Evolutionary conservation across 2,888 invertebrate genomes (phyloP), one percentile per base, ranked within the genome.

Genomic region (Schizaphis graminum): DNA sequence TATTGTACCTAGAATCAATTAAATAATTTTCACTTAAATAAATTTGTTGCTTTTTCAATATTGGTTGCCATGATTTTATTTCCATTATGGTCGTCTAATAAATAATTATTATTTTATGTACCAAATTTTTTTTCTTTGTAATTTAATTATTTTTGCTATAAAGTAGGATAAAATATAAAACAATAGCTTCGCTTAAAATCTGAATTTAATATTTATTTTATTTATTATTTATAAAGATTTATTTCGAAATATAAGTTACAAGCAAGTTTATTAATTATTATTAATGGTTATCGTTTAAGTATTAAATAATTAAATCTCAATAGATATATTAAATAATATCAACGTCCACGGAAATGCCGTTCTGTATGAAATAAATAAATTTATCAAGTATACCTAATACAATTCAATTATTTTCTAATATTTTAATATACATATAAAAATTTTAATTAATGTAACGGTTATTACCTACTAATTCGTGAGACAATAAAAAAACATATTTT

Each of bases 31-130:
- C 21, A 11, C 21, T 35, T 77, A 21, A 67, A 21, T 77, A n/a
- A 16, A 67, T 67, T 16, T 67, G 5, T 4, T 16, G 5, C 16
- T 67, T 67, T 67, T 67, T 28, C 28, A 13, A 53, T 61, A 61
- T 11, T 13, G 13, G 7, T 61, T 61, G 4, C 16, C 5, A 21
- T 21, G 5, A 67, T 67, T 67, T n/a, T 67, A 35, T 67, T 13
- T 0, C 0, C 13, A 5, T n/a, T n/a, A n/a, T 3, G 0, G 21
- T 35, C 35, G 16, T 35, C 35, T 21, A 35, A 35, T 21, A 35
- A 7, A 35, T 21, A 77, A 21, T 0, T 16, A 67, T 77, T 77
- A 77, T 35, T 21, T 8, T 2, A 77, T 35, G 3, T 21, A 21
- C 21, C 35, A 77, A 77, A 35, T 57, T 77, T 21, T 77, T 35